Conservation (phyloP, 2,113 vertebrate genomes). For the Cryptoleucopteryx plumbea region DNA sequence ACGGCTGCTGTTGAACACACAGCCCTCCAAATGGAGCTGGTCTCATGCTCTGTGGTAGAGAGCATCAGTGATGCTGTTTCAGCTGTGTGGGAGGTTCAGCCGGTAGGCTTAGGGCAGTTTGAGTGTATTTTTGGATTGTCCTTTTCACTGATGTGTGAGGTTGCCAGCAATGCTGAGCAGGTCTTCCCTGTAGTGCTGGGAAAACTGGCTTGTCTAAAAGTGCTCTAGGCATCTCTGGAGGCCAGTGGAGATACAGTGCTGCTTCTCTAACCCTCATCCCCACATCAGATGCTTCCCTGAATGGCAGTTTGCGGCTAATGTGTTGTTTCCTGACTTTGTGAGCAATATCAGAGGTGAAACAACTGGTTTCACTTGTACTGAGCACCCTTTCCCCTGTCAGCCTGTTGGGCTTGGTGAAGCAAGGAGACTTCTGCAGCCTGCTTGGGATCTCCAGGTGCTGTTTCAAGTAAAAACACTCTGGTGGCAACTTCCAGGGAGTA, state of each 20-base stretch:
- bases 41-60: accelerated
- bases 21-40: neutral
- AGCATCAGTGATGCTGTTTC: neutral
- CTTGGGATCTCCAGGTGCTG: neutral
- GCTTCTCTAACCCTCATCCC: neutral
- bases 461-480: neutral
- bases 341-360: neutral
- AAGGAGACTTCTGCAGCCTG: neutral
- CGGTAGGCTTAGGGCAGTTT: neutral
- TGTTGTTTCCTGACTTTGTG: neutral
- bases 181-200: neutral
- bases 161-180: neutral
- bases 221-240: neutral
- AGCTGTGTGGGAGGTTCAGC: neutral
- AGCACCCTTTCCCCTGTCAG: neutral
- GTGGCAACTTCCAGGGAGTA: neutral
- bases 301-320: neutral
- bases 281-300: neutral
- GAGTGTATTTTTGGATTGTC: neutral
- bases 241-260: neutral
- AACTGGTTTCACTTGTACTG: neutral
- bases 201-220: neutral
- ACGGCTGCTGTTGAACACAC: neutral
- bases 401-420: neutral
- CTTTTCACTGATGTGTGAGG: neutral